These are phyloP conservation scores for Caiman crocodilus DNA, from an alignment of 2,797 vertebrate species.

Conservation along the genomic window DNA sequence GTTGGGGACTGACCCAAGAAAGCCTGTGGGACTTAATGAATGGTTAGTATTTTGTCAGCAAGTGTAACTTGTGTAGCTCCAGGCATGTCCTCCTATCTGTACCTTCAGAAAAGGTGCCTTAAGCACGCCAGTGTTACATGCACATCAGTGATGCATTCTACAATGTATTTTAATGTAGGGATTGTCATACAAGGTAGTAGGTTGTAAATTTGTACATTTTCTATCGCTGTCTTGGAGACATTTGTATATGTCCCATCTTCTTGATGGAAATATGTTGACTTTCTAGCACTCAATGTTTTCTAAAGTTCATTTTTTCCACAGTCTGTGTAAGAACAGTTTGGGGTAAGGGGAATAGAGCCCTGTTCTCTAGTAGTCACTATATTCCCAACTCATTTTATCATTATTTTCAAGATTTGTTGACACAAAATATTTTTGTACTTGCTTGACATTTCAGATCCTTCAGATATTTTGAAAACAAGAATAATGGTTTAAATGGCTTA, in stretches of 20 bases:
- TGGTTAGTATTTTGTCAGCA: not conserved
- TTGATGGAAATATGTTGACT: not conserved
- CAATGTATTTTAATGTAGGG: not conserved
- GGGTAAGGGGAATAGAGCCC: not conserved
- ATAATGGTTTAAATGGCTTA: not conserved
- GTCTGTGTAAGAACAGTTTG: not conserved
- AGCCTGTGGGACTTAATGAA: not conserved
- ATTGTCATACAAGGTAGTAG: not conserved
- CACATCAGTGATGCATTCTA: not conserved
- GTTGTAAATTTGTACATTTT: not conserved
- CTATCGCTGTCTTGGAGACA: fast-evolving
- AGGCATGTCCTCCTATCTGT: not conserved
- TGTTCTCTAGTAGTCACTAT: not conserved
- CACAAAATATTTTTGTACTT: not conserved
- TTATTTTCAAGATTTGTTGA: not conserved
- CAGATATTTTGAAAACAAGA: not conserved
- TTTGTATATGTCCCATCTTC: not conserved
- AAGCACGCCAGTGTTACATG: not conserved
- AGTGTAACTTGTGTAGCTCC: not conserved
- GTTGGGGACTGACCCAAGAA: not conserved
- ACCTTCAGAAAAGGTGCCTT: not conserved
- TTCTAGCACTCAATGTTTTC: not conserved
- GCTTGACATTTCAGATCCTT: not conserved
- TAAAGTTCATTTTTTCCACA: not conserved
- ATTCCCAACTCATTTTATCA: not conserved